These are phyloP conservation scores for Cyanoliseus patagonus DNA, from an alignment of 2,113 vertebrate species.

Conservation along the genomic window DNA sequence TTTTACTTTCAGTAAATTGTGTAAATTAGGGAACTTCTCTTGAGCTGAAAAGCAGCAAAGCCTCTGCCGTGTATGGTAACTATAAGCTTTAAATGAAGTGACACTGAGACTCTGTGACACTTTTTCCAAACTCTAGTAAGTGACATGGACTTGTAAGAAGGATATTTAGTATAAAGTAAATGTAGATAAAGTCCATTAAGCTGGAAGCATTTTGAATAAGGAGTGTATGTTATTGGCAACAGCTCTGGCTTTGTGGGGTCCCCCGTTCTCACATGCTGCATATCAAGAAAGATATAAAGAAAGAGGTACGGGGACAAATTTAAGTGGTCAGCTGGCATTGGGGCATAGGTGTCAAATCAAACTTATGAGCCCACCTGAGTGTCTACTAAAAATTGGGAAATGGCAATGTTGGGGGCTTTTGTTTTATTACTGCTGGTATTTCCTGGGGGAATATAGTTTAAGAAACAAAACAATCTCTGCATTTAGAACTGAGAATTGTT, in stretches of 20 bases:
- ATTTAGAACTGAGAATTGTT: conserved; percentile 17
- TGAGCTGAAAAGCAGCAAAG: background rate
- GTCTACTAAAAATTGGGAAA: background rate
- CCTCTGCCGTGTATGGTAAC: background rate
- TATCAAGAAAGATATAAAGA: background rate
- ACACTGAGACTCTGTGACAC: background rate
- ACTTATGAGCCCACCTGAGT: background rate
- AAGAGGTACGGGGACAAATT: background rate
- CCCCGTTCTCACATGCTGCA: background rate
- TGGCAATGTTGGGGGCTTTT: rapidly evolving
- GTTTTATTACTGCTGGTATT: background rate
- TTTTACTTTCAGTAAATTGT: background rate
- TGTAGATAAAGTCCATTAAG: background rate
- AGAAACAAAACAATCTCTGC: background rate
- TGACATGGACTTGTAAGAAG: background rate
- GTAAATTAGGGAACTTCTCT: background rate
- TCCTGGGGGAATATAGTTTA: background rate
- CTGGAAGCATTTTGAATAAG: background rate
- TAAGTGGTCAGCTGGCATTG: background rate
- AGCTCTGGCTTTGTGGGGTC: background rate
- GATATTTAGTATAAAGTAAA: background rate
- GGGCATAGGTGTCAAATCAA: background rate
- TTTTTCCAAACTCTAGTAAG: background rate
- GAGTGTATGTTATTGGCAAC: background rate
- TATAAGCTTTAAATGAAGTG: background rate